Base-by-base conservation (phyloP, 2,797 vertebrate genomes). In the Phoeniculus purpureus region DNA sequence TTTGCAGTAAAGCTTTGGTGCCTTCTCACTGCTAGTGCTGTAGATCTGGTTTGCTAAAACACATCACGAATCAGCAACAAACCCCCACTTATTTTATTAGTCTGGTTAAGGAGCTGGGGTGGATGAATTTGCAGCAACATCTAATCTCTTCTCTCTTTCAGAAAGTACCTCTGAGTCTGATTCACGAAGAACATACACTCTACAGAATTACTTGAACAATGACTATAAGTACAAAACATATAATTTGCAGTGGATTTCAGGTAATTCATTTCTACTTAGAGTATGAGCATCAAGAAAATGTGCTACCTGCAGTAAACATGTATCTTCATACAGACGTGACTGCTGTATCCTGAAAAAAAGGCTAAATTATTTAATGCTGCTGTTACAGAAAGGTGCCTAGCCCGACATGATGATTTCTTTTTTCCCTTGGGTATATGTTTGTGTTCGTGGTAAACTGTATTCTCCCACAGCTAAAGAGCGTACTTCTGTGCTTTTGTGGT, bases 201-300 rank as follows among this genome's bases (percentile, higher is more conserved):
- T 98, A 31, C 77, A 83, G 56, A 97, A 98, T 95, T 98, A 98
- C 87, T 95, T 98, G 93, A 96, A 96, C 84, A 89, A 84, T 73
- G 95, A 94, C 52, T 94, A 96, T 68, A 88, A 79, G 23, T 29
- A 92, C 54, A 97, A 80, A 92, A 81, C 50, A 8, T 79, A 97
- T 70, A 71, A 92, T 55, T 84, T 98, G 79, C 54, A 75, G 40
- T 98, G 98, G 98, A 75, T 97, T 95, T 97, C 98, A 97, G 98
- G 98, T 98, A 97, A 97, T 60, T 66, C 0, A 4, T 76, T 82
- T 85, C 40, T 55, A 55, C 3, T 3, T 48, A 17, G 8, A 32
- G 9, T 26, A 20, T 65, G 20, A 65, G 52, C 27, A 8, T 84
- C 34, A 68, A 68, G 79, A 81, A 74, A 66, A 68, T 66, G 5